Evolutionary conservation across 2,797 vertebrate species (phyloP), one percentile per base, ranked within the genome.

Genomic region (Pogoniulus pusillus): DNA sequence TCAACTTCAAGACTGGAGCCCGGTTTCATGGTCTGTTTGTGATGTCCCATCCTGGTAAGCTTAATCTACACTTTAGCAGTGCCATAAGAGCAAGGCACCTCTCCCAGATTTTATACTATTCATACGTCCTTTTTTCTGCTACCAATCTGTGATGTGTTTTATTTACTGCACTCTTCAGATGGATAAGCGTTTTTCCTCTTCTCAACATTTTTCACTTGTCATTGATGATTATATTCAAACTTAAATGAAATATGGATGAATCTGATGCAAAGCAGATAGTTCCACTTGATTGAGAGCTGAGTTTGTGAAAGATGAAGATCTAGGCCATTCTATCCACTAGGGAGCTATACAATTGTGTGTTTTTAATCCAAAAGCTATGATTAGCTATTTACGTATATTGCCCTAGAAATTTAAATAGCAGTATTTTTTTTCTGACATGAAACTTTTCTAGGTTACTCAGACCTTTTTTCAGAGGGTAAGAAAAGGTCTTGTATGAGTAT

Each of bases 1-100:
- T 99, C 30, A 98, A 99, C 96, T 99, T 99, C 96, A 98, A 98
- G 91, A 99, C 98, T 4, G 98, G 98, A 94, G 98, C 98, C 74
- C 98, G 98, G 17, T 99, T 99, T 95, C 98, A 98, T 41, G 99
- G 99, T 45, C 93, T 99, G 27, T 99, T 99, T 95, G 98, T 99
- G 54, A 97, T 98, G 83, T 98, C 98, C 29, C 98, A 98, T 82
- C 96, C 98, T 9, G 98, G 98, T 98, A 96, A 97, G 94, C 60
- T 59, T 68, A 9, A 64, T 10, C 37, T 77, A 7, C 27, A 9
- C 37, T 82, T 43, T 12, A 39, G 15, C 34, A 74, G 7, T 37
- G 24, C 18, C 43, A 10, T 24, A 57, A 64, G 75, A 87, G 35
- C 8, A 63, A 73, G 29, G 39, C 8, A 41, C 3, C 5, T 12